Base-by-base conservation (phyloP, 2,113 vertebrate genomes). In the Mellivora capensis region DNA sequence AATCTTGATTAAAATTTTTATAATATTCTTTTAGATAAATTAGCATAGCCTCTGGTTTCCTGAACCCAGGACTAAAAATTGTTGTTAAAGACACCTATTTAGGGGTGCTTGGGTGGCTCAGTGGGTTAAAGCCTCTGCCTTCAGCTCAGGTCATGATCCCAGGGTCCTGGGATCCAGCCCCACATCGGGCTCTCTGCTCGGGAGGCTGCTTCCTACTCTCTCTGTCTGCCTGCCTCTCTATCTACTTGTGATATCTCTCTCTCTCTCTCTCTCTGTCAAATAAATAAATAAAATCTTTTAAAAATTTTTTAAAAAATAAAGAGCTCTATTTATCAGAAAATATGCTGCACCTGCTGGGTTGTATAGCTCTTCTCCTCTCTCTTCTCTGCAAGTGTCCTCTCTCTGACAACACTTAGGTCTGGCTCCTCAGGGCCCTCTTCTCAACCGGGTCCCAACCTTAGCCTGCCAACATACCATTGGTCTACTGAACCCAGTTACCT, bases 321-420 rank as follows among this genome's bases (percentile, higher is more conserved):
- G 21, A 71, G 1, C 0, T 31, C 29, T 20, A n/a, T 67, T 80
- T 86, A 25, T 82, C 54, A 87, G 47, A 72, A 91, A 42, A 47
- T 49, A 31, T 27, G 29, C 7, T 67, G 1, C 5, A 21, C 2
- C 2, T 49, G 7, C 12, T 1, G 0, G 31, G 27, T 42, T 37
- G 31, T 10, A 29, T 13, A 23, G 34, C 52, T 39, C 34, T 20
- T 87, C 0, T 1, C 37, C 34, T 81, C 13, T 47, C 27, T 29
- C 27, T 74, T 42, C 74, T 47, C 14, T 76, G 42, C 42, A 76
- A 76, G 17, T 47, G 34, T 0, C 25, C 4, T 5, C 62, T 52
- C 37, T 37, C 64, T 27, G 42, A 29, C 29, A n/a, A 93, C 31
- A 59, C 20, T 49, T 29, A 11, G 4, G 1, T 39, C 64, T 57